phyloP scores from a whole-genome alignment of 2,888 invertebrate genomes.

The Apamea monoglypha region DNA sequence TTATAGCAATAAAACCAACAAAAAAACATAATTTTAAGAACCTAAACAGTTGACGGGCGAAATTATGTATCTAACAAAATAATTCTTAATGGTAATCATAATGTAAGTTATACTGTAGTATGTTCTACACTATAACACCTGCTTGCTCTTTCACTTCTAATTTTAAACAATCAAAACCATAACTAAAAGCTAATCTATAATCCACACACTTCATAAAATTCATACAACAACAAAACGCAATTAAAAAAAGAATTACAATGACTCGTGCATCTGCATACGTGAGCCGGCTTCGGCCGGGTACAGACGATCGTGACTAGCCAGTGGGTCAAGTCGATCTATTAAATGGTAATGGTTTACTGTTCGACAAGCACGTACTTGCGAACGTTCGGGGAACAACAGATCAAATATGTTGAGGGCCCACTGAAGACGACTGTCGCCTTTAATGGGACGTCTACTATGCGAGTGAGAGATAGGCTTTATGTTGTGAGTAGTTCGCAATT shows the following conservation, averaged over 20 bases:
- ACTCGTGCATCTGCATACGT: slow-evolving; percentile 68
- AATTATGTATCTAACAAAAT: too few relatives aligned
- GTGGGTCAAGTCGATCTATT: slow-evolving; percentile 84
- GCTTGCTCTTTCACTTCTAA: background rate
- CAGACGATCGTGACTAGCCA: slow-evolving; percentile 81
- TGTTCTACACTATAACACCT: background rate
- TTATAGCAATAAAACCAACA: background rate
- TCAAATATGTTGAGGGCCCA: slow-evolving; percentile 62
- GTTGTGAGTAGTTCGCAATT: slow-evolving; percentile 20
- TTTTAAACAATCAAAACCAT: slow-evolving; percentile 13
- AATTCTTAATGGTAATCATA: background rate
- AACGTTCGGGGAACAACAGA: slow-evolving; percentile 63
- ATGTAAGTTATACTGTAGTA: background rate
- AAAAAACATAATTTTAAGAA: background rate
- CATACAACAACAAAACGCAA: slow-evolving; percentile 38
- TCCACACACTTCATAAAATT: slow-evolving; percentile 26
- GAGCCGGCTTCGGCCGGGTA: slow-evolving; percentile 44
- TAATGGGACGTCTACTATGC: slow-evolving; percentile 56
- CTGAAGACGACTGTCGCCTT: slow-evolving; percentile 63
- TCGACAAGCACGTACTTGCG: slow-evolving; percentile 71
- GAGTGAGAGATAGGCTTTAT: slow-evolving; percentile 24
- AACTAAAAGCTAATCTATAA: background rate
- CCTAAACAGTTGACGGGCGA: background rate
- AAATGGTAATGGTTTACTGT: slow-evolving; percentile 78
- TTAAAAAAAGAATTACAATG: slow-evolving; percentile 56